Percentiles rank a stretch among this genome's conserved stretches.
phyloP scores from a whole-genome alignment of 1,140 invertebrate species.

The Mycetomoellerius zeteki region DNA sequence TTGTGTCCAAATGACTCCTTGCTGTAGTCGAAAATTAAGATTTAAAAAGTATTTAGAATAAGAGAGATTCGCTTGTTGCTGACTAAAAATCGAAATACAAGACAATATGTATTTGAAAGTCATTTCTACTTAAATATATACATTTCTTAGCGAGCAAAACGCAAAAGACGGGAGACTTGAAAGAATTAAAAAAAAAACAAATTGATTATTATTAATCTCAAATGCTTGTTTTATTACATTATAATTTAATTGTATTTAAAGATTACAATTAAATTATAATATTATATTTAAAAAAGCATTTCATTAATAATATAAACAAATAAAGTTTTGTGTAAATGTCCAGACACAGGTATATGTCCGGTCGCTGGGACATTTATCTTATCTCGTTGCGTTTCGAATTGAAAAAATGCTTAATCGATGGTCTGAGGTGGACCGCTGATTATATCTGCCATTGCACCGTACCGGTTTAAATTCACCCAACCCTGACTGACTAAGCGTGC shows the following conservation, averaged over 20 bases:
- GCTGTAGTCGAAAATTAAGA: not conserved
- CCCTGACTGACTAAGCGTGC: conserved; percentile 50
- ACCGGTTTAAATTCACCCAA: conserved; percentile 55
- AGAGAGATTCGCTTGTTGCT: not conserved
- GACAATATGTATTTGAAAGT: no score
- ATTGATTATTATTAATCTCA: no score
- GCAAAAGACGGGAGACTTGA: not conserved
- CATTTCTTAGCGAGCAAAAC: not conserved
- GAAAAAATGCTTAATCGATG: conserved; percentile 55
- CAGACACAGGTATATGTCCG: no score
- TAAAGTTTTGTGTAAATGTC: no score
- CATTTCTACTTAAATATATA: not conserved
- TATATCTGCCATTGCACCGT: conserved; percentile 53
- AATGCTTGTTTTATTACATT: no score
- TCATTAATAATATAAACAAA: no score
- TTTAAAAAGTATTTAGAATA: not conserved
- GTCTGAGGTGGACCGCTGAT: conserved; percentile 24
- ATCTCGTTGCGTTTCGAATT: conserved; percentile 32
- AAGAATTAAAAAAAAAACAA: not conserved
- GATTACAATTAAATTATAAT: no score
- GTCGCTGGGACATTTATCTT: no score
- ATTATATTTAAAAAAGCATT: no score
- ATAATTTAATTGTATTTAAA: no score
- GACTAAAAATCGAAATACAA: not conserved
- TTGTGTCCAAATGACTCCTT: no score